Evolutionary conservation across 2,113 vertebrate species (phyloP).

Genomic region (Brachyhypopomus gauderio): DNA sequence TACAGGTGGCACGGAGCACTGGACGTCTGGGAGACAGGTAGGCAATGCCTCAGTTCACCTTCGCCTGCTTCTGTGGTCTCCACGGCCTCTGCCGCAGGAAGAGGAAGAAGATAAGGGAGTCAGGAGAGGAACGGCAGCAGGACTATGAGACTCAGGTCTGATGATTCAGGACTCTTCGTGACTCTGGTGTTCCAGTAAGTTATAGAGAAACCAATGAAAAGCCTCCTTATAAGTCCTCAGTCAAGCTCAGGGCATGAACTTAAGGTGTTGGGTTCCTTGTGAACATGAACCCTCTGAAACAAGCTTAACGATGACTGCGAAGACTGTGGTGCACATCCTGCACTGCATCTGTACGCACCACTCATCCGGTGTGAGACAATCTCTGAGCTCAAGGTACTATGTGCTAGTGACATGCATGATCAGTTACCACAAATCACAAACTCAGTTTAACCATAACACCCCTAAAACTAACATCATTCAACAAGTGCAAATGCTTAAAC

Average conservation of each 20-base stretch:
- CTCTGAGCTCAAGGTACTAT: not conserved
- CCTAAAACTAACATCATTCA: not conserved
- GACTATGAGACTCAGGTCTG: slow-evolving; percentile 78
- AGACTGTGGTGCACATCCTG: not conserved
- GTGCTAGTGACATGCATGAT: not conserved
- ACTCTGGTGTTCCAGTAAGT: slow-evolving; percentile 12
- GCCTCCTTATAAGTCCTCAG: slow-evolving; percentile 5
- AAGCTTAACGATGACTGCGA: not conserved
- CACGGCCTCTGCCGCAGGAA: slow-evolving; percentile 87
- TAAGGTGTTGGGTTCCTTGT: slow-evolving; percentile 11
- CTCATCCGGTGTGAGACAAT: not conserved
- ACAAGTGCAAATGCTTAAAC: not conserved
- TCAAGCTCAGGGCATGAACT: slow-evolving; percentile 30
- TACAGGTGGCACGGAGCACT: slow-evolving; percentile 57
- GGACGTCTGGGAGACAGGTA: slow-evolving; percentile 55
- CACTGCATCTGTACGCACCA: slow-evolving; percentile 1
- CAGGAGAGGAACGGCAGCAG: slow-evolving; percentile 64
- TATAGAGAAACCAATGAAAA: slow-evolving; percentile 12
- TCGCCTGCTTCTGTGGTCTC: slow-evolving; percentile 94
- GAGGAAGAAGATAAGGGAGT: slow-evolving; percentile 71
- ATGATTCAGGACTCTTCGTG: slow-evolving; percentile 50
- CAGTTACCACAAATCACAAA: not conserved
- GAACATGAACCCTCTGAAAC: not conserved
- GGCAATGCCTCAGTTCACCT: slow-evolving; percentile 94
- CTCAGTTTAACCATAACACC: not conserved